Conservation (phyloP, 2,888 invertebrate genomes). For the Ectropis crepuscularia region DNA sequence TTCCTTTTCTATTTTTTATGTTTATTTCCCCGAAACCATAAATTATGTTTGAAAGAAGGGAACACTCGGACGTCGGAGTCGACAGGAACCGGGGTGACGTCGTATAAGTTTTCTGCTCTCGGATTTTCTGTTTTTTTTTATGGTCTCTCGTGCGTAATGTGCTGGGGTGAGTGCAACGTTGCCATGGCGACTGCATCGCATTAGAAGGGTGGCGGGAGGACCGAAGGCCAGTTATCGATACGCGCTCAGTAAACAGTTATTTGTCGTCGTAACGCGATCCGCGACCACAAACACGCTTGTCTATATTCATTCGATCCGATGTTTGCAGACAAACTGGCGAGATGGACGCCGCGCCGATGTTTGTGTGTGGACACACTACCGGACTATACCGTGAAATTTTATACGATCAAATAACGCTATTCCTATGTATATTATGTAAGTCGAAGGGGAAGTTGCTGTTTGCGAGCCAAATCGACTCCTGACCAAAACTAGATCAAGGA, state of each 20-base stretch:
- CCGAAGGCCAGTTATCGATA: slow-evolving; percentile 33
- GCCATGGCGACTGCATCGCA: slow-evolving; percentile 79
- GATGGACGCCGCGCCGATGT: slow-evolving; percentile 75
- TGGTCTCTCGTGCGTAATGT: slow-evolving; percentile 71
- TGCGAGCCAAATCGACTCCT: slow-evolving; percentile 10
- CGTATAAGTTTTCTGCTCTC: slow-evolving; percentile 77
- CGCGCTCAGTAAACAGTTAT: slow-evolving; percentile 55
- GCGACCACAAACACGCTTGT: slow-evolving; percentile 73
- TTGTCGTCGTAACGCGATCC: slow-evolving; percentile 80
- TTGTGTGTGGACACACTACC: slow-evolving; percentile 56
- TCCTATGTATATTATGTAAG: slow-evolving; percentile 32
- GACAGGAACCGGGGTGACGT: slow-evolving; percentile 81
- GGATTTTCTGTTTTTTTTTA: slow-evolving; percentile 75
- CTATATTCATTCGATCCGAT: slow-evolving; percentile 78
- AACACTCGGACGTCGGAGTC: slow-evolving; percentile 81
- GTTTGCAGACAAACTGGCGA: slow-evolving; percentile 79
- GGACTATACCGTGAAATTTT: slow-evolving; percentile 67
- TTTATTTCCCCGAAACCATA: slow-evolving; percentile 85
- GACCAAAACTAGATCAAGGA: background rate
- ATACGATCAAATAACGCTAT: slow-evolving; percentile 56
- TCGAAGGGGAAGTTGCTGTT: slow-evolving; percentile 10
- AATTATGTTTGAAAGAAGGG: slow-evolving; percentile 86
- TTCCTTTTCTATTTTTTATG: slow-evolving; percentile 86
- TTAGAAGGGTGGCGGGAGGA: slow-evolving; percentile 54
- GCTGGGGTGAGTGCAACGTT: slow-evolving; percentile 74